Evolutionary conservation across 2,888 invertebrate genomes (phyloP).

Genomic region (Agrilus cyanescens): DNA sequence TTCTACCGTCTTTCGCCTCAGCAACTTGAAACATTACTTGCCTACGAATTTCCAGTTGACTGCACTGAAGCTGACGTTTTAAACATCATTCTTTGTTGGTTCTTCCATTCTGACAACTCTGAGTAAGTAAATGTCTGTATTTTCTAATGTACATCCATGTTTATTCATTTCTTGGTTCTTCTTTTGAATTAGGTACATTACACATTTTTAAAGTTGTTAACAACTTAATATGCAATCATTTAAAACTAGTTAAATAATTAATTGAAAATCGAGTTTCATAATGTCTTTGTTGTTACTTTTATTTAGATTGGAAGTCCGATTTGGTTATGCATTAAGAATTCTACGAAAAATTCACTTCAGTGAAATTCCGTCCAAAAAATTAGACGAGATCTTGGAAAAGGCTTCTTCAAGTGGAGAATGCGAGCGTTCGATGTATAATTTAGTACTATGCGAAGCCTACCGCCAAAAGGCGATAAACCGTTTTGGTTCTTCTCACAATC

Average conservation of each 20-base stretch:
- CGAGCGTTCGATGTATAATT: constrained; percentile 30
- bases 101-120: constrained; percentile 35
- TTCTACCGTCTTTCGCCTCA: constrained; percentile 47
- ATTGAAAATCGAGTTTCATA: too few relatives aligned
- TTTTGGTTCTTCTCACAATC: constrained; percentile 12
- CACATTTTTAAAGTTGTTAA: not conserved
- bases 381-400: constrained; percentile 24
- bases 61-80: constrained; percentile 51
- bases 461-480: constrained; percentile 17
- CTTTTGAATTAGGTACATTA: not conserved
- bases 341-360: constrained; percentile 38
- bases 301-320: constrained; percentile 30
- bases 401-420: constrained; percentile 22
- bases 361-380: constrained; percentile 17
- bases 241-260: too few relatives aligned
- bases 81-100: constrained; percentile 47
- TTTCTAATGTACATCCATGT: too few relatives aligned
- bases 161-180: not conserved
- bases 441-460: constrained; percentile 32
- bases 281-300: constrained; percentile 1
- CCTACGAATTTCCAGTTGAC: constrained; percentile 56
- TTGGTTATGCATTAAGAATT: constrained; percentile 34
- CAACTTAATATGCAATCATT: too few relatives aligned
- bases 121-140: constrained; percentile 23
- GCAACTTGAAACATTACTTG: constrained; percentile 49